phyloP scores from a whole-genome alignment of 2,113 vertebrate species.

The Notothenia coriiceps region DNA sequence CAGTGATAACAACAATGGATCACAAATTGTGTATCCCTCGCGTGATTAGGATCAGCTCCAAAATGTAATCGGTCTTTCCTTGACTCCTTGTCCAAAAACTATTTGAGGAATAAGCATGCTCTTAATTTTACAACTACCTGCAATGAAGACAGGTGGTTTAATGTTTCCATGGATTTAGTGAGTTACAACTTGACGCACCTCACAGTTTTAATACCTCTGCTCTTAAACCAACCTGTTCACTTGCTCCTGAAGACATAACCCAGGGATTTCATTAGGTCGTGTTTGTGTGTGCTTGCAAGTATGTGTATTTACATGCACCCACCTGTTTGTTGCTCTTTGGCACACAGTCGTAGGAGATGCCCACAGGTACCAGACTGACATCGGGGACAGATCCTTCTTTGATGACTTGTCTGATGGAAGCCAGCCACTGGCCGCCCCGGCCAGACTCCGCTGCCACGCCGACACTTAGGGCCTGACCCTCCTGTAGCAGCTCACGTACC shows the following conservation, averaged over 20 bases:
- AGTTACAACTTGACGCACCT: not conserved
- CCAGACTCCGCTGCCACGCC: slow-evolving; percentile 84
- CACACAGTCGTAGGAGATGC: slow-evolving; percentile 86
- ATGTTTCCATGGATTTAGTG: slow-evolving; percentile 4
- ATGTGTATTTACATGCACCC: slow-evolving; percentile 34
- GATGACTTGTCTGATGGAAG: slow-evolving; percentile 80
- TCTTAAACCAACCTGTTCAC: slow-evolving; percentile 26
- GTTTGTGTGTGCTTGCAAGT: slow-evolving; percentile 11
- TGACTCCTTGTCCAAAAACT: too few relatives aligned
- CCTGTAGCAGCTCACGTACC: slow-evolving; percentile 86
- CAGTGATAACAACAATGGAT: too few relatives aligned
- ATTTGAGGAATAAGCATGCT: not conserved
- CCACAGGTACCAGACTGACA: slow-evolving; percentile 87
- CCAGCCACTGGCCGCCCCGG: slow-evolving; percentile 73
- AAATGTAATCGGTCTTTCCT: too few relatives aligned
- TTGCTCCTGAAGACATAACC: slow-evolving; percentile 25
- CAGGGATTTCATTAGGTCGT: slow-evolving; percentile 21
- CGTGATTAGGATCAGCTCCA: too few relatives aligned
- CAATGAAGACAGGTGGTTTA: not conserved
- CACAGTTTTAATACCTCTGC: slow-evolving; percentile 17
- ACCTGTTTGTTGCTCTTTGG: slow-evolving; percentile 67
- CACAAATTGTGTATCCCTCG: too few relatives aligned
- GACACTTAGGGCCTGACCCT: slow-evolving; percentile 85
- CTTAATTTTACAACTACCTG: not conserved
- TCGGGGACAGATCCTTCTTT: slow-evolving; percentile 80